Conservation (phyloP, 2,888 invertebrate genomes). For the Aphodius sticticus region DNA sequence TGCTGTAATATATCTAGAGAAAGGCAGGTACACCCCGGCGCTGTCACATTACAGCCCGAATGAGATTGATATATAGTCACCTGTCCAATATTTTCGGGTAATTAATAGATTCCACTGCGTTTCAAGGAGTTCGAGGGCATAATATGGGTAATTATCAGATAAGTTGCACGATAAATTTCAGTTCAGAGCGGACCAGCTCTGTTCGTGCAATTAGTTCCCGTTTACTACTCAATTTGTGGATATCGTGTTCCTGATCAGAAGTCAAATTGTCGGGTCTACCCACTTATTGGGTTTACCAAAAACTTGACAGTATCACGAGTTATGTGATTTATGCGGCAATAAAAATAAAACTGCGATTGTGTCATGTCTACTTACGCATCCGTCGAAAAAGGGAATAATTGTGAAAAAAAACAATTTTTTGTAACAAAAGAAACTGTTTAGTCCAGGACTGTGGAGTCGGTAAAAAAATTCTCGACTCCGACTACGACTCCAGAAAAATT, state of each 20-base stretch:
- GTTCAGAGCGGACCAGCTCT: not conserved
- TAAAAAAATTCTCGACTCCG: no score
- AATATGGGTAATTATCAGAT: conserved; percentile 24
- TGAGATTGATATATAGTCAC: conserved; percentile 37
- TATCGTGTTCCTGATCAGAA: not conserved
- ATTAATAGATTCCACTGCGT: conserved; percentile 30
- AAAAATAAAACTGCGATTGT: not conserved
- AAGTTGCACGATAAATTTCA: conserved; percentile 5
- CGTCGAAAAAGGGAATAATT: no score
- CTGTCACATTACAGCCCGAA: conserved; percentile 6
- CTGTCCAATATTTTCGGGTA: conserved; percentile 33
- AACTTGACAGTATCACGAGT: not conserved
- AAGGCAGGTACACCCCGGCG: not conserved
- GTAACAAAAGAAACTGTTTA: no score
- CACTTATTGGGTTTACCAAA: not conserved
- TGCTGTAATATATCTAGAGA: not conserved
- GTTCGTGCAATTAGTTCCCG: not conserved
- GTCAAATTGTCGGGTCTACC: not conserved
- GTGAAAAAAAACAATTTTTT: no score
- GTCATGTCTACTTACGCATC: not conserved
- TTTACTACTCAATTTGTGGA: not conserved
- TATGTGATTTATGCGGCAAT: not conserved
- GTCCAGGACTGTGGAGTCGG: no score
- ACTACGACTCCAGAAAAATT: no score
- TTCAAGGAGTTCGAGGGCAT: not conserved